These are phyloP conservation scores for Limnothrissa miodon DNA, from an alignment of 2,113 vertebrate genomes.

Conservation along the genomic window DNA sequence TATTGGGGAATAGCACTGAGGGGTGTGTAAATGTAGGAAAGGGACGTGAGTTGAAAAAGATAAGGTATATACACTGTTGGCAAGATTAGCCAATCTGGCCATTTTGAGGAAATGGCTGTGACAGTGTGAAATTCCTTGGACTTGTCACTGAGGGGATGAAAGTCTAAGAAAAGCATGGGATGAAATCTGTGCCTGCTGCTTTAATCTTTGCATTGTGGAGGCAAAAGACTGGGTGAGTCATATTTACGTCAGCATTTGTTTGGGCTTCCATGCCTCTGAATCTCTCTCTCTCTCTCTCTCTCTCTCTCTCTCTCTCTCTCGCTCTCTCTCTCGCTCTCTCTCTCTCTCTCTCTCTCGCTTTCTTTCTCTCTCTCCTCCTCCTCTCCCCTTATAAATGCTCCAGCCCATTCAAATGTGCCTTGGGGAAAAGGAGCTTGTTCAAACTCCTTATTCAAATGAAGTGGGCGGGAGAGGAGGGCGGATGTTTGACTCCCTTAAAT, in stretches of 20 bases:
- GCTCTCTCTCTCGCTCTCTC: slow-evolving; percentile 43
- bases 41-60: slow-evolving; percentile 27
- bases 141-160: slow-evolving; percentile 66
- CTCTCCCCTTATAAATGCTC: slow-evolving; percentile 63
- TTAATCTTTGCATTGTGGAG: slow-evolving; percentile 72
- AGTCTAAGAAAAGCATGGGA: slow-evolving; percentile 69
- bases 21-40: slow-evolving; percentile 29
- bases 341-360: slow-evolving; percentile 46
- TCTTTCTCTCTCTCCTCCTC: slow-evolving; percentile 18
- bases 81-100: slow-evolving; percentile 56
- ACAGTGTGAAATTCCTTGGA: slow-evolving; percentile 72
- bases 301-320: slow-evolving; percentile 20
- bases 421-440: slow-evolving; percentile 69
- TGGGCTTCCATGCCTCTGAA: slow-evolving; percentile 45
- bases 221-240: slow-evolving; percentile 74
- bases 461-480: slow-evolving; percentile 67
- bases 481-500: slow-evolving; percentile 74
- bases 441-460: slow-evolving; percentile 70
- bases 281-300: slow-evolving; percentile 50
- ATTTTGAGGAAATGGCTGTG: slow-evolving; percentile 66
- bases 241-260: slow-evolving; percentile 74
- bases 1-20: neutral
- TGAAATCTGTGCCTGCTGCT: slow-evolving; percentile 66
- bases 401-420: slow-evolving; percentile 69
- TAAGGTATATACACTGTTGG: slow-evolving; percentile 39